Base-by-base conservation (phyloP, 2,113 vertebrate species). In the Sardina pilchardus region DNA sequence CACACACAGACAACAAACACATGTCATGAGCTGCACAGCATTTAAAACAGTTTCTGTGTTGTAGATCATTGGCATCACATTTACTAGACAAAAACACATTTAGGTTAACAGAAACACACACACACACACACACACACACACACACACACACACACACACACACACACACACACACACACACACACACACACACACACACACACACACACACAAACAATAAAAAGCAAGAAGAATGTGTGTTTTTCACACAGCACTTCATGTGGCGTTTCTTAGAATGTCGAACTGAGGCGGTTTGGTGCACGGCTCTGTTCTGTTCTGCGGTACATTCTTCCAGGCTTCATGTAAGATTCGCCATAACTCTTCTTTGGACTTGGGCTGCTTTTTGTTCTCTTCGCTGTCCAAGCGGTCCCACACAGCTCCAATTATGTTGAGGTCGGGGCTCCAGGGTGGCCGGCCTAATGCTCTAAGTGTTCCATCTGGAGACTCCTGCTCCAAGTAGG, bases 321-420 rank as follows among this genome's bases (percentile, higher is more conserved):
- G 63, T 67, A 30, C 26, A 67, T 67, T 67, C 63, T 30, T 67
- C 63, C 63, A 10, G 9, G 26, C 63, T 30, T 30, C 63, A 30
- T 30, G 63, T 30, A 67, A 7, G 8, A 67, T 67, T 30, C n/a
- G 26, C 63, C 63, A 67, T 67, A 67, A 67, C 63, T 67, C 63
- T 67, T 30, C 63, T 30, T 67, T 67, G 30, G 63, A 30, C 63
- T 67, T 10, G 1, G 63, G 63, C 63, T 67, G n/a, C 63, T 78
- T 36, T 78, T 34, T 78, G 71, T 78, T 78, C 71, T 34, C 30
- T 78, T 78, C 30, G 30, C 30, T 16, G 71, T 78, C 71, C 71
- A 78, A 78, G 71, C 71, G 30, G 10, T 78, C 71, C 34, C 71
- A 78, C 71, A 78, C 71, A 78, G 71, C 71, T 78, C 17, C 71